Evolutionary conservation across 1,140 invertebrate species (phyloP).

Genomic region (Epicauta chinensis): DNA sequence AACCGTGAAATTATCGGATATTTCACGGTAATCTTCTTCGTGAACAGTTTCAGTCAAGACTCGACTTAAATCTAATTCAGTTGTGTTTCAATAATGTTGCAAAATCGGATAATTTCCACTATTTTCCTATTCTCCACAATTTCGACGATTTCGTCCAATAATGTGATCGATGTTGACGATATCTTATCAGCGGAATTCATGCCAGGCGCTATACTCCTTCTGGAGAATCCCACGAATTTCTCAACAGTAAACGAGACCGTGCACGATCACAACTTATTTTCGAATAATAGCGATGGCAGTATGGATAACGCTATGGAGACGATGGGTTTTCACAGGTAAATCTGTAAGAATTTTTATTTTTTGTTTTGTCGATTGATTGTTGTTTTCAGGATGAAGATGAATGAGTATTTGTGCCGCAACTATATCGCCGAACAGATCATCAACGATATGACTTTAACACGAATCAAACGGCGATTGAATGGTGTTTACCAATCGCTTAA

Average conservation of each 20-base stretch:
- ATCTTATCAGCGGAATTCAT: conserved; percentile 56
- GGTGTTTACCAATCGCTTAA: conserved; percentile 21
- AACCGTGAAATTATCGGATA: no score
- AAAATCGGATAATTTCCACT: no score
- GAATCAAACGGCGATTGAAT: conserved; percentile 45
- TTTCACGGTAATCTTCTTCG: no score
- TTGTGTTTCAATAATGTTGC: no score
- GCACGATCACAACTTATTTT: background rate
- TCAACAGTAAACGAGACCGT: background rate
- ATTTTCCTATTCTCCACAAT: no score
- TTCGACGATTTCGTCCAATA: background rate
- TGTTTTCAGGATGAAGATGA: conserved; percentile 58
- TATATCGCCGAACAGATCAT: conserved; percentile 64
- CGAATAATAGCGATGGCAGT: conserved; percentile 43
- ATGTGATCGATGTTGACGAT: conserved; percentile 48
- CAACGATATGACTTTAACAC: conserved; percentile 48
- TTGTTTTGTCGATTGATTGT: background rate
- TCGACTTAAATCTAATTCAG: no score
- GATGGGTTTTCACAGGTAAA: conserved; percentile 57
- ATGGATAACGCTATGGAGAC: conserved; percentile 51
- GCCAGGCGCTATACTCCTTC: conserved; percentile 51
- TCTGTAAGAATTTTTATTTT: conserved; percentile 3
- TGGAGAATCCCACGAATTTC: conserved; percentile 29
- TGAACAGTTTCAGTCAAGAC: no score
- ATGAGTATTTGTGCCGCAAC: conserved; percentile 63